Evolutionary conservation across 2,113 vertebrate genomes (phyloP).

Genomic region (Mustela nigripes): DNA sequence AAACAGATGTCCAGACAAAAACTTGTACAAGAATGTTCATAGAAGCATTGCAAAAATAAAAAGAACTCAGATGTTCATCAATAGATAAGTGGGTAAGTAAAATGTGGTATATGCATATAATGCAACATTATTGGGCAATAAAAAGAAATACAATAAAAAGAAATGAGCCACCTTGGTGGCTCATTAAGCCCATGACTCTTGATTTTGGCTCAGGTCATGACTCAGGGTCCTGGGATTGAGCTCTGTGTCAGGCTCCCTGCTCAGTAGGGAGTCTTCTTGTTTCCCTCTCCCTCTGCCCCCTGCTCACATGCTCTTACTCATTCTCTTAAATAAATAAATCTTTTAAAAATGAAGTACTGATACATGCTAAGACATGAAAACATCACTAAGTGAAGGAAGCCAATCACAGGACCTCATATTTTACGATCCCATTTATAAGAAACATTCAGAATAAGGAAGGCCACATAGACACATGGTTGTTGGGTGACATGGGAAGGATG

Average conservation of each 20-base stretch:
- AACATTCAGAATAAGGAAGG: neutral
- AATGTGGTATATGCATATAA: neutral
- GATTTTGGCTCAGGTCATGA: neutral
- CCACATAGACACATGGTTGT: neutral
- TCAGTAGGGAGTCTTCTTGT: neutral
- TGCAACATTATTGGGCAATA: neutral
- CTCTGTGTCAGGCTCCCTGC: neutral
- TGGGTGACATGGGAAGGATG: neutral
- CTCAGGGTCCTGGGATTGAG: neutral
- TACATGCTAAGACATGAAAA: neutral
- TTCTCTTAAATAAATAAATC: neutral
- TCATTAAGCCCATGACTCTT: neutral
- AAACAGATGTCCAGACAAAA: slow-evolving; percentile 9
- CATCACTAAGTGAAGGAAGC: neutral
- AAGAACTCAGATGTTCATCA: neutral
- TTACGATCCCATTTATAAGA: neutral
- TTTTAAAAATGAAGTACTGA: neutral
- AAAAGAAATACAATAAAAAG: neutral
- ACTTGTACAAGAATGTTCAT: neutral
- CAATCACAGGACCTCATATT: neutral
- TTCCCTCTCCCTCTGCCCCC: neutral
- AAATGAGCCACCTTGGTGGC: neutral
- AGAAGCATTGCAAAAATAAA: neutral
- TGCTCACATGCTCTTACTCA: neutral
- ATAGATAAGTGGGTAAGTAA: neutral